Percentiles rank a stretch among this genome's conserved stretches.
These are phyloP conservation scores for Spizella passerina DNA, from an alignment of 2,797 vertebrate genomes.

Conservation along the genomic window DNA sequence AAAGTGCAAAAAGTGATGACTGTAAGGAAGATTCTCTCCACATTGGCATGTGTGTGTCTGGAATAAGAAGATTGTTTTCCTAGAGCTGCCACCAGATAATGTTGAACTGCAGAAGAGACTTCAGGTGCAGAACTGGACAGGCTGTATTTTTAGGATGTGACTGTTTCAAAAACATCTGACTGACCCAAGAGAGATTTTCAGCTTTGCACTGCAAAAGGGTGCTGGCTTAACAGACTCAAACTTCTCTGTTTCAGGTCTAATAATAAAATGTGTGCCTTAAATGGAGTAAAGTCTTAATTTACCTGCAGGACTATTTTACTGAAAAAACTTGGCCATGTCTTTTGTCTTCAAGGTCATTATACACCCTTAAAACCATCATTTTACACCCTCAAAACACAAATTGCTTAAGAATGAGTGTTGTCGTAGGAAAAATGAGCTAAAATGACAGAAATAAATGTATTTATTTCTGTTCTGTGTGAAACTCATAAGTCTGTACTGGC, in stretches of 20 bases:
- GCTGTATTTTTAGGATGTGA: not conserved
- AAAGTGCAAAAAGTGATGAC: not conserved
- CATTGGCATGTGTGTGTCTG: not conserved
- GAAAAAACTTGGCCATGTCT: not conserved
- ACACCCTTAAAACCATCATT: not conserved
- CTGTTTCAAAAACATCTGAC: not conserved
- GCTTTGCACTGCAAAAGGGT: not conserved
- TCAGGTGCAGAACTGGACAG: not conserved
- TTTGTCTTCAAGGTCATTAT: not conserved
- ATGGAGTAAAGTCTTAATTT: not conserved
- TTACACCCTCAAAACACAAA: not conserved
- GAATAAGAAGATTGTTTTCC: not conserved
- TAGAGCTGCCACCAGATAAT: not conserved
- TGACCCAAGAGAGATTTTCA: not conserved
- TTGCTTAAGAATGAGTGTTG: not conserved
- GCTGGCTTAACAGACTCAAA: not conserved
- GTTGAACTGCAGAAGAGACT: not conserved
- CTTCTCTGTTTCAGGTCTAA: not conserved
- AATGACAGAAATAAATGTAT: not conserved
- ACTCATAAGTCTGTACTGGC: not conserved
- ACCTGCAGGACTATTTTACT: not conserved
- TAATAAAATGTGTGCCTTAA: slow-evolving; percentile 47
- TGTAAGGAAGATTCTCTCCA: rapidly evolving
- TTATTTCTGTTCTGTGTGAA: not conserved
- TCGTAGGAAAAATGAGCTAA: not conserved